Evolutionary conservation across 2,113 vertebrate genomes (phyloP).

Genomic region (Sturnira hondurensis): DNA sequence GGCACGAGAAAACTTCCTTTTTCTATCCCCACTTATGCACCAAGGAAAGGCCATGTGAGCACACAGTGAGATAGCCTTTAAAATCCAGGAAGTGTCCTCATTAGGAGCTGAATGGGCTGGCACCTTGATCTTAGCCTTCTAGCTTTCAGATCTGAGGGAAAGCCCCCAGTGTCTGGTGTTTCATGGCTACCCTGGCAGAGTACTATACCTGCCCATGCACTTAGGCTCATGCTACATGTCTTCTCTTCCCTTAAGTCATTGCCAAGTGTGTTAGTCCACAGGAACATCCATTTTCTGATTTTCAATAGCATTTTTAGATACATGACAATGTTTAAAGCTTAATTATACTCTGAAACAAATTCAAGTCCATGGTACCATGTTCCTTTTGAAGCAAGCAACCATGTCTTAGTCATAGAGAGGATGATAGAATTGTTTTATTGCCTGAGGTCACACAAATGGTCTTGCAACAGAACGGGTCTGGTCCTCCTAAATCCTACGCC

Average conservation of each 20-base stretch:
- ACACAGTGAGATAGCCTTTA: neutral
- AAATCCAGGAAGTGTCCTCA: neutral
- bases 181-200: neutral
- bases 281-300: neutral
- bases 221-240: neutral
- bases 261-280: neutral
- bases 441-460: neutral
- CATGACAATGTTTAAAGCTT: neutral
- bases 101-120: neutral
- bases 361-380: neutral
- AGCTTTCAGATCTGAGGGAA: neutral
- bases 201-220: neutral
- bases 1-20: neutral
- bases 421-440: neutral
- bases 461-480: neutral
- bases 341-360: neutral
- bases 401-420: neutral
- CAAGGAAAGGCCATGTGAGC: neutral
- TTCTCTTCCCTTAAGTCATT: neutral
- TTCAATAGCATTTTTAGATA: neutral
- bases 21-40: neutral
- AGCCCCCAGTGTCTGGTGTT: neutral
- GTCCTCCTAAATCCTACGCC: neutral
- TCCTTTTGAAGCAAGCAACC: neutral
- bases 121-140: neutral